phyloP scores from a whole-genome alignment of 1,140 invertebrate genomes.

The Calliphora vicina region DNA sequence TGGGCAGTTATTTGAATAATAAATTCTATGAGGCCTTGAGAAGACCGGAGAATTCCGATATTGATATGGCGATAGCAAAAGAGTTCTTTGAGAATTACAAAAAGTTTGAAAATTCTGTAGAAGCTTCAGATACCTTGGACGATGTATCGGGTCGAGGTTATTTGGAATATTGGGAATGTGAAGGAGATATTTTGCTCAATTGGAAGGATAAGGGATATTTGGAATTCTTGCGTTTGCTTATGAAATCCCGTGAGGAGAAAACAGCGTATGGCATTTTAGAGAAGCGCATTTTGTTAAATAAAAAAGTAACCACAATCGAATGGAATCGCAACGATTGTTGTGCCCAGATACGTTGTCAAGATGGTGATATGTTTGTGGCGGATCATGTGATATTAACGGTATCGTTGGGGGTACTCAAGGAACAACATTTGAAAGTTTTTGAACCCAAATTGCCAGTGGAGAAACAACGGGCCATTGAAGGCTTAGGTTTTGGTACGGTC shows the following conservation, averaged over 20 bases:
- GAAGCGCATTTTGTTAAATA: constrained; percentile 64
- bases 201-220: constrained; percentile 73
- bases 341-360: constrained; percentile 67
- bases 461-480: constrained; percentile 72
- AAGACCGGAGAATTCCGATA: constrained; percentile 52
- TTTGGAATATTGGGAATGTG: constrained; percentile 68
- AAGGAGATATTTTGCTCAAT: constrained; percentile 69
- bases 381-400: constrained; percentile 75
- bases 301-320: constrained; percentile 64
- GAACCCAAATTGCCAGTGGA: constrained; percentile 68
- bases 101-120: constrained; percentile 67
- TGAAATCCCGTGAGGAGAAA: constrained; percentile 65
- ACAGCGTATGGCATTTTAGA: constrained; percentile 52
- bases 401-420: constrained; percentile 76
- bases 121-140: constrained; percentile 70
- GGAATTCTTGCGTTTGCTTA: constrained; percentile 69
- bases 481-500: constrained; percentile 74
- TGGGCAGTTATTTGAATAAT: constrained; percentile 65
- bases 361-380: constrained; percentile 69
- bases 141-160: constrained; percentile 69
- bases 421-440: constrained; percentile 68
- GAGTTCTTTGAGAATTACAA: constrained; percentile 67
- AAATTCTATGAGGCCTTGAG: constrained; percentile 57
- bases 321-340: constrained; percentile 62
- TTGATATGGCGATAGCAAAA: constrained; percentile 58